Percentiles rank a stretch among this genome's conserved stretches.
These are phyloP conservation scores for Pyrgus malvae DNA, from an alignment of 2,888 invertebrate genomes.

Conservation along the genomic window DNA sequence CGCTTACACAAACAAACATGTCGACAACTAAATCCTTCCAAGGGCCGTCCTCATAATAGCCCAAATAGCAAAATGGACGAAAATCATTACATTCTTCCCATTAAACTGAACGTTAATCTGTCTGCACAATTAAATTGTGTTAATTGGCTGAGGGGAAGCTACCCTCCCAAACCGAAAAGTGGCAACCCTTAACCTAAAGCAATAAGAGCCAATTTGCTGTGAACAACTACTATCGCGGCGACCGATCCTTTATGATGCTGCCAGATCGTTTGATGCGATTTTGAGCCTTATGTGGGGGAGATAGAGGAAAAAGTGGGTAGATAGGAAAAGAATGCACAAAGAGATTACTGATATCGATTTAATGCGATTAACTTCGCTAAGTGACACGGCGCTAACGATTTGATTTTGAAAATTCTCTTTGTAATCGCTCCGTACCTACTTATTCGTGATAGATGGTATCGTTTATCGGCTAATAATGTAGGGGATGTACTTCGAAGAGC, in stretches of 20 bases:
- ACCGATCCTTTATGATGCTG: constrained; percentile 65
- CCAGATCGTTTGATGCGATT: constrained; percentile 53
- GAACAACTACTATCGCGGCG: constrained; percentile 30
- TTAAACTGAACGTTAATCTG: constrained; percentile 73
- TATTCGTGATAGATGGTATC: constrained; percentile 23
- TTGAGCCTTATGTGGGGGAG: constrained; percentile 27
- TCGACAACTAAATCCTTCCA: no score
- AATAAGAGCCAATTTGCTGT: constrained; percentile 46
- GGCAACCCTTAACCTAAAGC: constrained; percentile 35
- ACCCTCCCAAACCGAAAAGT: constrained; percentile 37
- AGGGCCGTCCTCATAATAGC: constrained; percentile 6
- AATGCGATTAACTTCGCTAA: constrained; percentile 73
- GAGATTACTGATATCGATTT: constrained; percentile 69
- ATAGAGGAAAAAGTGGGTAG: constrained; percentile 39
- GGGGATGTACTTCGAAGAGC: constrained; percentile 23
- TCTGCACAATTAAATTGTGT: constrained; percentile 77
- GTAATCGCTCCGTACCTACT: constrained; percentile 33
- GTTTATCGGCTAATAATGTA: constrained; percentile 18
- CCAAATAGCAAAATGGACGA: constrained; percentile 12
- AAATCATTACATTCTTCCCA: constrained; percentile 69
- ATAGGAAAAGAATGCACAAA: constrained; percentile 59
- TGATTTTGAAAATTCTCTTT: constrained; percentile 52
- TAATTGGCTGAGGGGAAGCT: constrained; percentile 70
- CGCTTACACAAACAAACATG: constrained; percentile 2
- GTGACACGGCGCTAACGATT: constrained; percentile 75